Percentiles rank a stretch among this genome's conserved stretches.
Conservation (phyloP, 2,888 invertebrate species). For the Malacosoma neustria region DNA sequence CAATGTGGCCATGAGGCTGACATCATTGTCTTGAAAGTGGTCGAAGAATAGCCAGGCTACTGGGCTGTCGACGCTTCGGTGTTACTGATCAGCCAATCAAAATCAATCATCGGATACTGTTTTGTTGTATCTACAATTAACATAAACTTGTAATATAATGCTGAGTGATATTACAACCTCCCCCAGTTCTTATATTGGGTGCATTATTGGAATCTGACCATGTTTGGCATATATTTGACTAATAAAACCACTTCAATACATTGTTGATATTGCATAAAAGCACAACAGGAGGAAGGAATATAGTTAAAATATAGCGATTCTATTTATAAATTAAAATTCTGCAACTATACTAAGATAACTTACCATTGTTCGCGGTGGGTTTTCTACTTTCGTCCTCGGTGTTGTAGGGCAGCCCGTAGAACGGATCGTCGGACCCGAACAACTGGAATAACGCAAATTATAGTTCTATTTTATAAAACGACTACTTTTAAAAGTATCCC, state of each 20-base stretch:
- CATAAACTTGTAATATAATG: slow-evolving; percentile 56
- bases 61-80: slow-evolving; percentile 54
- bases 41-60: slow-evolving; percentile 46
- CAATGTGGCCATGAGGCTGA: slow-evolving; percentile 27
- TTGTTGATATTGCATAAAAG: too few relatives aligned
- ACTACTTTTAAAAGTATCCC: neutral
- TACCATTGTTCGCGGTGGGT: slow-evolving; percentile 43
- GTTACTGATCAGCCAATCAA: slow-evolving; percentile 72
- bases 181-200: neutral
- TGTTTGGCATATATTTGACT: too few relatives aligned
- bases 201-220: too few relatives aligned
- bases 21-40: slow-evolving; percentile 47
- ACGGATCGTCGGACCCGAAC: slow-evolving; percentile 67
- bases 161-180: slow-evolving; percentile 7
- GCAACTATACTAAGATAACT: slow-evolving; percentile 18
- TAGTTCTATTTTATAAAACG: neutral
- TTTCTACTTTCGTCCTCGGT: slow-evolving; percentile 49
- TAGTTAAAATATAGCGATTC: too few relatives aligned
- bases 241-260: too few relatives aligned
- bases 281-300: too few relatives aligned
- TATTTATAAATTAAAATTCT: neutral
- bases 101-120: slow-evolving; percentile 74
- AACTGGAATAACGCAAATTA: slow-evolving; percentile 39
- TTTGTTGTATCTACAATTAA: slow-evolving; percentile 74
- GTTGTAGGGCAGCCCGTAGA: slow-evolving; percentile 63